These are phyloP conservation scores for Bothrops jararaca DNA, from an alignment of 2,113 vertebrate genomes.

Conservation along the genomic window DNA sequence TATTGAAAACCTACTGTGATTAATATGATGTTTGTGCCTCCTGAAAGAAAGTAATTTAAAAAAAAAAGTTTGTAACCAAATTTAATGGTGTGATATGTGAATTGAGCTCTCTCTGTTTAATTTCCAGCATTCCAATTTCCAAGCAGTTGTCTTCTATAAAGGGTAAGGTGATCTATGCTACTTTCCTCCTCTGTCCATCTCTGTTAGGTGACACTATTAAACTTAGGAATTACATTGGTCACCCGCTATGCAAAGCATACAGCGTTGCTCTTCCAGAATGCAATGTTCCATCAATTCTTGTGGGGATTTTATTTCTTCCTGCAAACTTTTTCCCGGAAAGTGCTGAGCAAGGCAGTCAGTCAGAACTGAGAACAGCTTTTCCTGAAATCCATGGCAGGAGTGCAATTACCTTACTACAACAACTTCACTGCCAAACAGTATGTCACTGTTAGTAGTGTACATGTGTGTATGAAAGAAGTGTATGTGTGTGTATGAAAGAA, in stretches of 20 bases:
- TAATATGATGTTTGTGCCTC: background rate
- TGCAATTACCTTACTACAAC: background rate
- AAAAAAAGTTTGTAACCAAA: background rate
- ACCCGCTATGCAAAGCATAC: background rate
- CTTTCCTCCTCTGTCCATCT: background rate
- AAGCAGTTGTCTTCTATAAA: constrained; percentile 77
- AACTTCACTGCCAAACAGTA: background rate
- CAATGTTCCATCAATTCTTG: too few relatives aligned
- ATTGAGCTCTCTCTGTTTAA: constrained; percentile 57
- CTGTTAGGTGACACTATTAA: background rate
- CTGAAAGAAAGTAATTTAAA: background rate
- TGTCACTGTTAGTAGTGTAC: background rate
- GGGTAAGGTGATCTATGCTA: constrained; percentile 60
- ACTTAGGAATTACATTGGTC: background rate
- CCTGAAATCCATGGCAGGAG: background rate
- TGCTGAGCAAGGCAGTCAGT: background rate
- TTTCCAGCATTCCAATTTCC: constrained; percentile 66
- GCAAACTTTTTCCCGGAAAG: background rate
- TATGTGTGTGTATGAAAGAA: too few relatives aligned
- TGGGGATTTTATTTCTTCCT: background rate
- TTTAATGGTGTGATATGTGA: background rate
- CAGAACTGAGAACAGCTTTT: background rate
- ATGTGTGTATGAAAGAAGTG: too few relatives aligned
- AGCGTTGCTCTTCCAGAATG: too few relatives aligned
- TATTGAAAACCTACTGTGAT: background rate